A percentile compares a stretch with the other conserved stretches of the same genome.
These are phyloP conservation scores for Capra hircus DNA, from an alignment of 2,113 vertebrate species.

Conservation along the genomic window DNA sequence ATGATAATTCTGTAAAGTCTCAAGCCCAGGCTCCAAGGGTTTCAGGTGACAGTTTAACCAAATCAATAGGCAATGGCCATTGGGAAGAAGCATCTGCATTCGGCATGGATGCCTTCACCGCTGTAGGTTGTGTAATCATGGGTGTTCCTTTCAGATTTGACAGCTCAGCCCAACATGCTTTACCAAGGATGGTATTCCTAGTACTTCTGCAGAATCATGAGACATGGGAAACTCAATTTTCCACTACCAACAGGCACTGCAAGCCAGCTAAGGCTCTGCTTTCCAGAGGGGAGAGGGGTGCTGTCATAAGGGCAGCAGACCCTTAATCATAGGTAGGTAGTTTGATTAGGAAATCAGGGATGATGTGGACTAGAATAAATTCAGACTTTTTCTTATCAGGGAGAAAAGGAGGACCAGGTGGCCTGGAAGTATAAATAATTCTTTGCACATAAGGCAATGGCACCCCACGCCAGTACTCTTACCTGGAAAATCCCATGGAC, in stretches of 20 bases:
- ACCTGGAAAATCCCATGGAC: too few species aligned
- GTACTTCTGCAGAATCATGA: not conserved
- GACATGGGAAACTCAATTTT: not conserved
- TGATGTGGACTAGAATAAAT: not conserved
- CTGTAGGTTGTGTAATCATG: not conserved
- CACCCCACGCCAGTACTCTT: too few species aligned
- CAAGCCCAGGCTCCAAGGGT: not conserved
- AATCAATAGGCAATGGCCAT: not conserved
- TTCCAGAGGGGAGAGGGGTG: not conserved
- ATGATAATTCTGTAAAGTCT: not conserved
- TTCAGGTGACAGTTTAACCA: slow-evolving; percentile 2
- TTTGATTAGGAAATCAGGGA: not conserved
- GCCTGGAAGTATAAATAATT: not conserved
- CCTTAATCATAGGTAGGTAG: not conserved
- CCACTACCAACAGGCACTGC: not conserved
- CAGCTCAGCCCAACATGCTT: not conserved
- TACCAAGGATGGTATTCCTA: not conserved
- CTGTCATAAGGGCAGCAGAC: not conserved
- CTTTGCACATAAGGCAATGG: not conserved
- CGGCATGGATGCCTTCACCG: not conserved
- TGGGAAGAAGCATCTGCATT: not conserved
- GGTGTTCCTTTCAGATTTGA: not conserved
- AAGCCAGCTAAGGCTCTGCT: not conserved
- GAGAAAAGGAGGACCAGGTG: not conserved
- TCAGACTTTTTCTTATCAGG: not conserved